Evolutionary conservation across 2,888 invertebrate genomes (phyloP).

Genomic region (Aradus depressus): DNA sequence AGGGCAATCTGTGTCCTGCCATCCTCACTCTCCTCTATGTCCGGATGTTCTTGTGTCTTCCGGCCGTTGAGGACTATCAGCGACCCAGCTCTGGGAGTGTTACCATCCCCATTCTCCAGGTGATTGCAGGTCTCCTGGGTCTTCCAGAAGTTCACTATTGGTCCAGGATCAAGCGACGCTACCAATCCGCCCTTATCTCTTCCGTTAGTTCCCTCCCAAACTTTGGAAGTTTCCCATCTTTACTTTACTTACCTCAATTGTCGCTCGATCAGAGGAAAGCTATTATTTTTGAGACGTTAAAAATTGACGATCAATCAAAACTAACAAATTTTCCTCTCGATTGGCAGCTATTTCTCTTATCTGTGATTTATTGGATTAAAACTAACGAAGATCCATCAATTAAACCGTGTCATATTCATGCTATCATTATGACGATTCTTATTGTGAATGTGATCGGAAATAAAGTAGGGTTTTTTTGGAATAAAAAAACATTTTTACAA

Average conservation of each 20-base stretch:
- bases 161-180: slow-evolving; percentile 1
- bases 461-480: slow-evolving; percentile 46
- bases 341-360: slow-evolving; percentile 49
- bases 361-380: slow-evolving; percentile 47
- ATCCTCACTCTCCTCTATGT: slow-evolving; percentile 58
- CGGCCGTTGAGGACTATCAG: slow-evolving; percentile 59
- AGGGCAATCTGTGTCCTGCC: slow-evolving; percentile 49
- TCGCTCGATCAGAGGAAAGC: slow-evolving; percentile 1
- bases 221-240: slow-evolving; percentile 11
- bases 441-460: slow-evolving; percentile 47
- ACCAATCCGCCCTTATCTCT: not conserved
- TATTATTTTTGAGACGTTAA: slow-evolving; percentile 17
- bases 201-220: not conserved
- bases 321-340: slow-evolving; percentile 43
- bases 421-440: slow-evolving; percentile 47
- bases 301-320: slow-evolving; percentile 8
- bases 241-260: slow-evolving; percentile 4
- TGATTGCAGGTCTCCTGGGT: slow-evolving; percentile 42
- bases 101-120: slow-evolving; percentile 49
- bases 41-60: slow-evolving; percentile 51
- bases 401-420: slow-evolving; percentile 42
- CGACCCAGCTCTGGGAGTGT: slow-evolving; percentile 48
- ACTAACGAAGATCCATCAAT: slow-evolving; percentile 38
- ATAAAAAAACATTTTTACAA: slow-evolving; percentile 40
- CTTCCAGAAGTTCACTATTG: slow-evolving; percentile 23